Conservation (phyloP, 1,140 invertebrate species). For the Drosophila pachea region DNA sequence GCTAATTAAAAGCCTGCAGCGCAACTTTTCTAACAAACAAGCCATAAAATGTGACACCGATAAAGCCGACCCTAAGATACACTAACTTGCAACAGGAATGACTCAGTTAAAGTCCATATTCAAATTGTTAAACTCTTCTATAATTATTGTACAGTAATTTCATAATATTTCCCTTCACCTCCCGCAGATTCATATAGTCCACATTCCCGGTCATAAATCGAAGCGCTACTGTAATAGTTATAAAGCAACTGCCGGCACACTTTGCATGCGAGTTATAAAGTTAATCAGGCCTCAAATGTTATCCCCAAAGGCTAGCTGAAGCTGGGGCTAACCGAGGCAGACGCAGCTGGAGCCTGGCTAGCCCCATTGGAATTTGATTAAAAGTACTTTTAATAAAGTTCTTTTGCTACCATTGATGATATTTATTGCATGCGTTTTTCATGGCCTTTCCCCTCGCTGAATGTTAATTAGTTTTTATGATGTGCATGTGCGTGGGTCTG, state of each 20-base stretch:
- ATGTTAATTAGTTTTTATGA: constrained; percentile 78
- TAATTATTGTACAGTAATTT: too few relatives aligned
- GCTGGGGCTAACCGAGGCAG: neutral
- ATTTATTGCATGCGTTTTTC: constrained; percentile 66
- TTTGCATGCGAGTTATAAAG: constrained; percentile 50
- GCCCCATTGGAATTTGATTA: constrained; percentile 48
- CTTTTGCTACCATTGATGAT: constrained; percentile 70
- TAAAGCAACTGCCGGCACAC: constrained; percentile 12
- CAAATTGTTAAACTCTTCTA: too few relatives aligned
- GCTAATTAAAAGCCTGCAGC: constrained; percentile 72
- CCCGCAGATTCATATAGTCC: neutral
- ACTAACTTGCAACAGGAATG: neutral
- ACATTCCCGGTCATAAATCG: neutral
- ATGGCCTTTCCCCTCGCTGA: constrained; percentile 41
- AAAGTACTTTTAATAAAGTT: constrained; percentile 77
- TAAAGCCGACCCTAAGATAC: constrained; percentile 34
- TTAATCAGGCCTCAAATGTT: constrained; percentile 53
- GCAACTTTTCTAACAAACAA: constrained; percentile 57
- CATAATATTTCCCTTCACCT: neutral
- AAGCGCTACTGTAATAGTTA: constrained; percentile 20
- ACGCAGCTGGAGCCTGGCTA: constrained; percentile 6
- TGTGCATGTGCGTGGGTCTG: constrained; percentile 37
- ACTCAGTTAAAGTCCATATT: too few relatives aligned
- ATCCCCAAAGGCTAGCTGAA: constrained; percentile 30
- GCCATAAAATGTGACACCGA: constrained; percentile 16